phyloP scores from a whole-genome alignment of 2,797 vertebrate genomes.

The Periophthalmus magnuspinnatus region DNA sequence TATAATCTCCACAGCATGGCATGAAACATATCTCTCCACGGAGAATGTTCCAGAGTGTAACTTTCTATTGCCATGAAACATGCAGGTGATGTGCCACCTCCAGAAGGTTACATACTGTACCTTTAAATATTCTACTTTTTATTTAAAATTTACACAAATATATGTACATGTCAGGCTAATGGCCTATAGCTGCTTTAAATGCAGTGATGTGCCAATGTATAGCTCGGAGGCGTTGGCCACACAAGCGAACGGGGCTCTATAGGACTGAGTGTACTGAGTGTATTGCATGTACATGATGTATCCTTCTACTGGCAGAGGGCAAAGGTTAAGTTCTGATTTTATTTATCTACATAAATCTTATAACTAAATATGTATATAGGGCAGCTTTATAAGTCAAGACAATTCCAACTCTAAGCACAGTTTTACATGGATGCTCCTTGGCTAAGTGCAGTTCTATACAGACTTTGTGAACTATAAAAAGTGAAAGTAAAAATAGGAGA shows the following conservation, averaged over 20 bases:
- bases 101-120: too few species aligned
- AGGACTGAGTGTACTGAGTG: too few species aligned
- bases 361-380: background rate
- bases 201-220: background rate
- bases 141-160: background rate
- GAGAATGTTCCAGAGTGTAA: too few species aligned
- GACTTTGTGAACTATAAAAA: constrained; percentile 2
- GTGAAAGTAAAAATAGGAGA: background rate
- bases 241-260: background rate
- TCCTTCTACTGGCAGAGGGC: background rate
- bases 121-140: too few species aligned
- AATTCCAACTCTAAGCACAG: background rate
- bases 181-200: constrained; percentile 6
- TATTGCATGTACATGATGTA: background rate
- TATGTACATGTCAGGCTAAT: background rate
- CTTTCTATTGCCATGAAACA: too few species aligned
- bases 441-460: background rate
- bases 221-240: background rate
- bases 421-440: background rate
- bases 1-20: too few species aligned
- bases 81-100: too few species aligned
- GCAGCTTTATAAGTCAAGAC: background rate
- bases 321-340: background rate
- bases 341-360: background rate
- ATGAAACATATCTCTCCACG: too few species aligned